Percentiles rank a stretch among this genome's conserved stretches.
Conservation (phyloP, 2,113 vertebrate species). For the Telmatochromis brichardi region DNA sequence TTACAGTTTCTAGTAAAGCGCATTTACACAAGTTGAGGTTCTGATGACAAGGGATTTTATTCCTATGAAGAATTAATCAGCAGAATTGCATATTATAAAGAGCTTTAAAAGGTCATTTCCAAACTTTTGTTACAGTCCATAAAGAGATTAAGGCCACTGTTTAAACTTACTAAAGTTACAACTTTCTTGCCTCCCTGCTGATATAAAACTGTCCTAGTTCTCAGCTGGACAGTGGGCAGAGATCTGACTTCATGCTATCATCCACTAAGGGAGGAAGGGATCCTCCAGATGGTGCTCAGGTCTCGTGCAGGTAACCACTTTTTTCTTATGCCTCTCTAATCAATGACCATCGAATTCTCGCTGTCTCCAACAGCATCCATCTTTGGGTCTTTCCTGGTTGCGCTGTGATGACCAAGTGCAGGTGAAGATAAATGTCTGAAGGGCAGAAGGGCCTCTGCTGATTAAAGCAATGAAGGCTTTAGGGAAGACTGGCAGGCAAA, state of each 20-base stretch:
- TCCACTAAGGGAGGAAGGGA: background rate
- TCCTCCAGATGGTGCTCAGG: slow-evolving; percentile 37
- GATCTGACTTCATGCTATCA: slow-evolving; percentile 12
- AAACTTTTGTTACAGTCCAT: slow-evolving; percentile 13
- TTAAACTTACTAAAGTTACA: background rate
- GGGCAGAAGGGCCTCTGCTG: slow-evolving; percentile 31
- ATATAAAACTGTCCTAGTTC: background rate
- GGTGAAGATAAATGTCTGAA: slow-evolving; percentile 50
- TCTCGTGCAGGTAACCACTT: slow-evolving; percentile 37
- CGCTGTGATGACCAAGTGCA: slow-evolving; percentile 25
- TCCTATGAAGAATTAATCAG: slow-evolving; percentile 25
- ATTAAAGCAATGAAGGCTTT: slow-evolving; percentile 49
- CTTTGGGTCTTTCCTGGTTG: slow-evolving; percentile 36
- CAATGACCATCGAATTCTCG: slow-evolving; percentile 40
- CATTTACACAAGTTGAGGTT: slow-evolving; percentile 22
- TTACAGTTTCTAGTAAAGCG: slow-evolving; percentile 9
- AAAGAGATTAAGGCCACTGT: background rate
- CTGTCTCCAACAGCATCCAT: slow-evolving; percentile 44
- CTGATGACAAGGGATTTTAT: slow-evolving; percentile 19
- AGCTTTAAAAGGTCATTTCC: slow-evolving; percentile 19
- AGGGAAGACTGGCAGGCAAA: slow-evolving; percentile 42
- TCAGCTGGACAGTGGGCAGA: background rate
- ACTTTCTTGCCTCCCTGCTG: background rate
- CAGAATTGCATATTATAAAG: background rate
- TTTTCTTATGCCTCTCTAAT: slow-evolving; percentile 50